Base-by-base conservation (phyloP, 2,113 vertebrate species). In the Argyrosomus japonicus region DNA sequence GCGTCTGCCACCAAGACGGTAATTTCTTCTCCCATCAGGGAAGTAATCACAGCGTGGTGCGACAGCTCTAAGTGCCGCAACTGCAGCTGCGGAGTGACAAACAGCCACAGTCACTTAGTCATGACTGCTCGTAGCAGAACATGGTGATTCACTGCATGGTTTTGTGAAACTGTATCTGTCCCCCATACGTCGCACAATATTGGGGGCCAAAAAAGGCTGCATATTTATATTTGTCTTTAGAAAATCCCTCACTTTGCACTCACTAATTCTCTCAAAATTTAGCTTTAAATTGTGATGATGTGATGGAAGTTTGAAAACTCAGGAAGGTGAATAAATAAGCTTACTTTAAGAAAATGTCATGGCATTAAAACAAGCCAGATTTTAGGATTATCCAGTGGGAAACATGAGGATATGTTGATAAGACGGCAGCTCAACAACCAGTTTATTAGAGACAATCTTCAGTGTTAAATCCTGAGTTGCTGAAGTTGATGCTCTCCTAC, bases 71-170 rank as follows among this genome's bases (percentile, higher is more conserved):
- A 88, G 89, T 83, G 83, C 76, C 40, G 68, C 78, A 43, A 70
- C 88, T 87, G 89, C 95, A 94, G 94, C 93, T 94, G 93, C 69
- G 60, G 88, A 78, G 82, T 86, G 85, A 85, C 87, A 84, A 81
- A 81, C 81, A 79, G 77, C 89, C 81, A 77, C 81, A 85, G 84
- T 64, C 86, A 84, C 82, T 84, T 80, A 75, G 82, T 88, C 81
- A 86, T 84, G 58, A 83, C 65, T 57, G 75, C 65, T 19, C 1
- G 29, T 65, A 75, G 63, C 53, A 43, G n/a, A 79, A 83, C 83
- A 72, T 48, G 56, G 54, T 74, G 88, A 77, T 63, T 85, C 78
- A 81, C 40, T 48, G 27, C 53, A 58, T 61, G 75, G 56, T 53
- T n/a, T 67, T 65, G 51, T 68, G 67, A 75, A 75, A 71, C 2